Evolutionary conservation across 92 coral and sea anemone genomes (phyloP), one percentile per base, ranked within the genome.

Genomic region (Porites evermanni): DNA sequence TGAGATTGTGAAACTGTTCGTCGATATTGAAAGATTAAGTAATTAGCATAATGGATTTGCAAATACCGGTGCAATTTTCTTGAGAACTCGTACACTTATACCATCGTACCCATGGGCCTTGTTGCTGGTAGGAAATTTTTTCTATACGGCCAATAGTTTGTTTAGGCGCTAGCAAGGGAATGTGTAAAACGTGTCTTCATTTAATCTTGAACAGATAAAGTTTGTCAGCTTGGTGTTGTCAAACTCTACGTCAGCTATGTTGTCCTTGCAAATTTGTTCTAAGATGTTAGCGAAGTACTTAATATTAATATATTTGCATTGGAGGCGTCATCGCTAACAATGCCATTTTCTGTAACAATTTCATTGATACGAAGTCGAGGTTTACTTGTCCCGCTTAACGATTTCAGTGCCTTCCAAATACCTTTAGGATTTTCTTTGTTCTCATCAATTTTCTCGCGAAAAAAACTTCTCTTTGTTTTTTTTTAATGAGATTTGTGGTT

Each of bases 391-490:
- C 82, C 75, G 66, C 84, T 84, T 6, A 88, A 84, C 53, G 88
- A 83, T 83, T 67, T 76, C 84, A 88, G 72, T 7, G 74, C 88
- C 72, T 82, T 88, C 70, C 87, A 80, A 16, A 72, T 88, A 17
- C 63, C 89, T 71, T 77, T 75, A 38, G 87, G 77, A 26, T 74
- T 81, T 76, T 88, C 88, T 74, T 81, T 63, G 67, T 63, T 63
- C 67, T 63, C 17, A 1, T 63, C 67, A 12, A 12, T 63, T 63
- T 17, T 12, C 88, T 82, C 67, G 66, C 83, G 84, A 82, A 88
- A 88, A 82, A 82, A 82, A 38, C 10, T 29, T 52, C 67, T 63
- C 17, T 61, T 61, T 61, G 66, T 24, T 1, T n/a, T 61, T 63
- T 63, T 63, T 63, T 13, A 63, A 63, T 63, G 13, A 63, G 4